Evolutionary conservation across 2,888 invertebrate species (phyloP), one percentile per base, ranked within the genome.

Genomic region (Leptopilina myrica): DNA sequence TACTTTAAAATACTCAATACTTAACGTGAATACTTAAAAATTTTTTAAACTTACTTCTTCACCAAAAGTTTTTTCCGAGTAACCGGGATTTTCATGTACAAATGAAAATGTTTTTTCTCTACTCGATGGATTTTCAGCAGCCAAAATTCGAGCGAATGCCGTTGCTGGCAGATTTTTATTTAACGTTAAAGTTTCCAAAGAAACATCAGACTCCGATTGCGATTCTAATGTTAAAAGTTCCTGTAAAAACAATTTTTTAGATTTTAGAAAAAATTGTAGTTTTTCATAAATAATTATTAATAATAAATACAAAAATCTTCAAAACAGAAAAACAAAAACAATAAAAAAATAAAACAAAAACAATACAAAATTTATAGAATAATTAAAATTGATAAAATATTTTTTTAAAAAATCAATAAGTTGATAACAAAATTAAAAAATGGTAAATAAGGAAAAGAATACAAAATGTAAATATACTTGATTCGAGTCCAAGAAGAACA

Each of bases 401-500:
- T 33, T 33, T 2, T 2, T 6, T 1, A 46, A 33, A 33, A 33
- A 33, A 33, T 2, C 33, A 33, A 33, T 33, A 33, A 33, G 33
- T 33, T 33, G 33, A 33, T 33, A 33, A 33, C 3, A 33, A 33
- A 33, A 4, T 33, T 33, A 33, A 2, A 33, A 33, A 33, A 33
- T 5, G 33, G 5, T 33, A 33, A 33, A 33, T 33, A 5, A 33
- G 5, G 3, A 33, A 49, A 11, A 49, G 11, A 49, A 9, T 3
- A 49, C 11, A 1, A 49, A 43, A 43, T 43, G 7, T 20, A 15
- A 62, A 62, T 15, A 20, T 89, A 94, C 95, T 91, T 94, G 94
- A 83, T 93, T 92, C 1, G 93, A 92, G 85, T 94, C 94, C 75
- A 95, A 92, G 86, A 95, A 94, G 87, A 93, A 94, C 12, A 95